Evolutionary conservation across 1,140 invertebrate species (phyloP).

Genomic region (Gonatopus flavifemur): DNA sequence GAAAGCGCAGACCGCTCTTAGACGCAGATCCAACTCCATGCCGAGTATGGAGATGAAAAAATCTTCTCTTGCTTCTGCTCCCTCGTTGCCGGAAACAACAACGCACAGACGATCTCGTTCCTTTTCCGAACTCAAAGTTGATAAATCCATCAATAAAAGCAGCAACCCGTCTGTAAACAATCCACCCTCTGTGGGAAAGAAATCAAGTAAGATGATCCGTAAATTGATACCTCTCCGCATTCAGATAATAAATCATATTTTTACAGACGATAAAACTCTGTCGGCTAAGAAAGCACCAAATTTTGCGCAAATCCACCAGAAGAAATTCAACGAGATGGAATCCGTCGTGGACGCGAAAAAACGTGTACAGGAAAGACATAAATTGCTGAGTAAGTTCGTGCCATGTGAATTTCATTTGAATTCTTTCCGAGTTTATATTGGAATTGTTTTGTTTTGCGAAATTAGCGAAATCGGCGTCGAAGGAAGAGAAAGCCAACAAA

Average conservation of each 20-base stretch:
- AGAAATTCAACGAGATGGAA: conserved; percentile 66
- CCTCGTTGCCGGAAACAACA: conserved; percentile 7
- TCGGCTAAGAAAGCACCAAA: conserved; percentile 62
- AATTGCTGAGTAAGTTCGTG: conserved; percentile 32
- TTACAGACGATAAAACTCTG: conserved; percentile 28
- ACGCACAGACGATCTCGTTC: conserved; percentile 10
- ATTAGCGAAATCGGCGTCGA: background rate
- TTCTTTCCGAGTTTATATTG: too few relatives aligned
- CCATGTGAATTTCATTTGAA: too few relatives aligned
- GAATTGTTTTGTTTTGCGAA: too few relatives aligned
- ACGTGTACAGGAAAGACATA: conserved; percentile 52
- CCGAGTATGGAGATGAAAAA: conserved; percentile 6
- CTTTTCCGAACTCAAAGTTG: conserved; percentile 17
- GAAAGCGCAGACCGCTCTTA: conserved; percentile 1
- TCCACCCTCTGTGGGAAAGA: conserved; percentile 11
- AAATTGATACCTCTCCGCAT: conserved; percentile 1
- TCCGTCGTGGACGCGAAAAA: conserved; percentile 63
- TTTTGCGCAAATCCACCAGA: conserved; percentile 66
- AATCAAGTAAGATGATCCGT: conserved; percentile 20
- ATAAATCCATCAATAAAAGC: conserved; percentile 15
- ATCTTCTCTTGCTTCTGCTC: too few relatives aligned
- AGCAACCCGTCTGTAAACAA: conserved; percentile 24
- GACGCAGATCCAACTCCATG: background rate
- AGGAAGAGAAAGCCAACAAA: conserved; percentile 7
- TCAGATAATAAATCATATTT: background rate